Evolutionary conservation across 2,888 invertebrate genomes (phyloP), one percentile per base, ranked within the genome.

Genomic region (Palloptera scutellata): DNA sequence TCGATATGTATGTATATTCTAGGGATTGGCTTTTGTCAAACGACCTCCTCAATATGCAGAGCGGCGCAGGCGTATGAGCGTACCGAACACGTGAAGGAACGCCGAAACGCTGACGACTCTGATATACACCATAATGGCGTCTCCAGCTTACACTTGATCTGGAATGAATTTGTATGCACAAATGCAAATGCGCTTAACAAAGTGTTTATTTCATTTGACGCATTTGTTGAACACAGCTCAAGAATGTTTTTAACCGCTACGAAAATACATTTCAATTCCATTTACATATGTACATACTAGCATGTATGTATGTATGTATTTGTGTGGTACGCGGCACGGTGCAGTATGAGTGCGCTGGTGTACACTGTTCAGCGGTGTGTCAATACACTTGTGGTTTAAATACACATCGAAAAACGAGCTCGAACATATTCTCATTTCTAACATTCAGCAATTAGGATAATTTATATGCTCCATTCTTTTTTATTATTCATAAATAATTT

Each of bases 181-280:
- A 58, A 59, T 52, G 58, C 51, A 64, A 59, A 64, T 64, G 52
- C 20, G 2, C 40, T 41, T 20, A 58, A 59, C 64, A 59, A 64
- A 64, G 58, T 64, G 64, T 64, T 64, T 64, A 64, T 64, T 59
- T 64, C 64, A 64, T 51, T 59, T 20, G 64, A 42, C 42, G 57
- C 52, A 30, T 58, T 41, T 48, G 41, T 57, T 45, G 40, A 15
- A 59, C 51, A 53, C 59, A 58, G 58, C 58, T 58, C 59, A 64
- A 64, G 64, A 64, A 64, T 61, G 66, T 55, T 48, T 61, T 55
- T 42, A 66, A 66, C 60, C 61, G 66, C 66, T 66, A 61, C 55
- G 61, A 66, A 55, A 66, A 61, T 61, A 45, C 61, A 66, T 61
- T 61, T 41, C 12, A 41, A 61, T 43, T 54, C 17, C 8, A 11